Conservation (phyloP, 2,888 invertebrate species). For the Plagodis dolabraria region DNA sequence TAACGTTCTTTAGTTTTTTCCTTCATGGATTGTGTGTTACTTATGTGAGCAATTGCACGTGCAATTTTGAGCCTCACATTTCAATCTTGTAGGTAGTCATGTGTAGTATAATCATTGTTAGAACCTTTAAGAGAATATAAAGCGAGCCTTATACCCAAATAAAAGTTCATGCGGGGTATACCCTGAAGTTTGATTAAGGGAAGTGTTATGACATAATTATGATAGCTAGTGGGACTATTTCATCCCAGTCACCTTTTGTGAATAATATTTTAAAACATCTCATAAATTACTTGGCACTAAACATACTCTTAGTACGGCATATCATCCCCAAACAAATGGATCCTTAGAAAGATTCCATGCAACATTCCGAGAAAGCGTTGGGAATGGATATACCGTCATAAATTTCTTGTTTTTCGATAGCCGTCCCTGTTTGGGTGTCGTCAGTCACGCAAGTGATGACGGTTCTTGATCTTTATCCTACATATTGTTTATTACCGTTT, state of each 20-base stretch:
- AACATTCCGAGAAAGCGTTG: too few species aligned
- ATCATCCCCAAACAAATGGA: too few species aligned
- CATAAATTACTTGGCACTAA: too few species aligned
- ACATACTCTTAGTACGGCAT: too few species aligned
- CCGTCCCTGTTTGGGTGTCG: too few species aligned
- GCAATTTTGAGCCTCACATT: slow-evolving; percentile 44
- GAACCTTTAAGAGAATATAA: slow-evolving; percentile 33
- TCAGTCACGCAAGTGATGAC: too few species aligned
- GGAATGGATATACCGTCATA: too few species aligned
- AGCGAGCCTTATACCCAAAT: slow-evolving; percentile 48
- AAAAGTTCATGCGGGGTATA: slow-evolving; percentile 46
- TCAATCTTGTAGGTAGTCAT: slow-evolving; percentile 43
- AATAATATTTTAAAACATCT: too few species aligned
- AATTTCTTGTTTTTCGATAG: too few species aligned
- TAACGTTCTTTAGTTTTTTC: slow-evolving; percentile 49
- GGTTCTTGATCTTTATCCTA: too few species aligned
- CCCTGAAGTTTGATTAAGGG: slow-evolving; percentile 44
- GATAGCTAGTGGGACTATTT: slow-evolving; percentile 49
- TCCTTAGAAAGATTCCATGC: too few species aligned
- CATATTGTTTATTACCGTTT: too few species aligned
- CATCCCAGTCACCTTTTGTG: slow-evolving; percentile 45
- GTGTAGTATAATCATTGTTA: background rate
- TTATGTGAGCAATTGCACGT: slow-evolving; percentile 39
- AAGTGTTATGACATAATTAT: slow-evolving; percentile 52
- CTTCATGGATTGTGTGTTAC: slow-evolving; percentile 28